Conservation (phyloP, 2,113 vertebrate genomes). For the Microtus oregoni region DNA sequence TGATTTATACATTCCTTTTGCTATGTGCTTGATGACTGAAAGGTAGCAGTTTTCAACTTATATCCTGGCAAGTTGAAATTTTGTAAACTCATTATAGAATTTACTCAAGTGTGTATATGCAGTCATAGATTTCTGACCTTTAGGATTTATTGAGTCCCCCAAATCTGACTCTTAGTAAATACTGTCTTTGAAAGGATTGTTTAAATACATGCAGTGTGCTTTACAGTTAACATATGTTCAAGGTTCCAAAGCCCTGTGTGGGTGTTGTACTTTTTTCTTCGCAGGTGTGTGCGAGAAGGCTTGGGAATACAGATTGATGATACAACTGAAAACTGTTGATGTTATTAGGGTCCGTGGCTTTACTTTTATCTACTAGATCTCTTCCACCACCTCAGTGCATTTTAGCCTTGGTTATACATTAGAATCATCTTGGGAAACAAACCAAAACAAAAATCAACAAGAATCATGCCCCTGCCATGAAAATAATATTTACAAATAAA, state of each 20-base stretch:
- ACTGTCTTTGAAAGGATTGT: constrained; percentile 27
- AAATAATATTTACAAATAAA: neutral
- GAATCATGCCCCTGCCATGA: neutral
- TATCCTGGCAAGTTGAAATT: constrained; percentile 57
- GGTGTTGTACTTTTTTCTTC: neutral
- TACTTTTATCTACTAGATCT: neutral
- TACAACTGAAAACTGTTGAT: neutral
- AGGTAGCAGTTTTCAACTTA: constrained; percentile 26
- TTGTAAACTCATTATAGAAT: constrained; percentile 64
- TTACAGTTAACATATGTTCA: too few relatives aligned
- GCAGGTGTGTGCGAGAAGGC: neutral
- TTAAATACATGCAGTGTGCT: neutral
- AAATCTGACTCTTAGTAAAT: constrained; percentile 58
- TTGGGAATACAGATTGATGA: neutral
- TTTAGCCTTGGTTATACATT: neutral
- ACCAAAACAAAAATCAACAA: neutral
- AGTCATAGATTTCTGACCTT: constrained; percentile 69
- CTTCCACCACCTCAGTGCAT: neutral
- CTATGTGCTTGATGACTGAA: constrained; percentile 17
- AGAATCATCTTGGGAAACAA: neutral
- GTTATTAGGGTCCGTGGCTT: neutral
- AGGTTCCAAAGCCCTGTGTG: neutral
- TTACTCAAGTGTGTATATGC: constrained; percentile 59
- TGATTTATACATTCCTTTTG: constrained; percentile 37
- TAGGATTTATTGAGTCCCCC: constrained; percentile 62